Evolutionary conservation across 2,797 vertebrate species (phyloP).

Genomic region (Brotula barbata): DNA sequence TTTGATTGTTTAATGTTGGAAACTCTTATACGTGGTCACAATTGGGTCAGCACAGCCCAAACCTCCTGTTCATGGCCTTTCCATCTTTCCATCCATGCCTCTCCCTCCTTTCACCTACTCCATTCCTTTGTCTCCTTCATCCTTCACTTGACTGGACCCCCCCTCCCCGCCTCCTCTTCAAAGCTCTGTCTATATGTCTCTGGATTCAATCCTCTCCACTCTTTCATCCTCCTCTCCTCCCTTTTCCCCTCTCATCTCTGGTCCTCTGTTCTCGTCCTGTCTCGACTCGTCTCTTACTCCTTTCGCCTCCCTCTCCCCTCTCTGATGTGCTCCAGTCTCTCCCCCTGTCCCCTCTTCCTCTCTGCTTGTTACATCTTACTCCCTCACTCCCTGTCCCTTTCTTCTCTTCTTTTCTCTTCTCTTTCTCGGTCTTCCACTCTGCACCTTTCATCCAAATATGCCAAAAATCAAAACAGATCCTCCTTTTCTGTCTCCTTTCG

Average conservation of each 20-base stretch:
- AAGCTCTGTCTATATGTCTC: conserved; percentile 32
- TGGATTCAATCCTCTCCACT: conserved; percentile 22
- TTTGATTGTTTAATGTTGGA: too few relatives aligned
- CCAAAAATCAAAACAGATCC: conserved; percentile 38
- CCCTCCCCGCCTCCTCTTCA: conserved; percentile 16
- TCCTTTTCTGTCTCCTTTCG: conserved; percentile 16
- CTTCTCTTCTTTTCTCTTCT: neutral
- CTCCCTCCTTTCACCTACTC: neutral
- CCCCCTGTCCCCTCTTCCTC: neutral
- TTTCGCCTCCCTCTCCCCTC: conserved; percentile 2
- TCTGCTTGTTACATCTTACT: neutral
- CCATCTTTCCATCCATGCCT: conserved; percentile 8
- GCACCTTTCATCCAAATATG: conserved; percentile 23
- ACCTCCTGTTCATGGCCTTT: neutral
- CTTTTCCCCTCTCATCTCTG: neutral
- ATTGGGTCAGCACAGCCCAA: too few relatives aligned
- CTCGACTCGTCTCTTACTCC: neutral
- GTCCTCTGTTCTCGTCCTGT: neutral
- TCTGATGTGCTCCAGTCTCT: neutral
- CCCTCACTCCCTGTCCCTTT: neutral
- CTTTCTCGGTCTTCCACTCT: neutral
- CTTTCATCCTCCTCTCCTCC: conserved; percentile 25
- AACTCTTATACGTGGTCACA: too few relatives aligned
- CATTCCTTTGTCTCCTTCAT: conserved; percentile 26
- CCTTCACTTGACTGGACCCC: conserved; percentile 18